Evolutionary conservation across 92 coral and sea anemone species (phyloP).

Genomic region (Siderastrea siderea): DNA sequence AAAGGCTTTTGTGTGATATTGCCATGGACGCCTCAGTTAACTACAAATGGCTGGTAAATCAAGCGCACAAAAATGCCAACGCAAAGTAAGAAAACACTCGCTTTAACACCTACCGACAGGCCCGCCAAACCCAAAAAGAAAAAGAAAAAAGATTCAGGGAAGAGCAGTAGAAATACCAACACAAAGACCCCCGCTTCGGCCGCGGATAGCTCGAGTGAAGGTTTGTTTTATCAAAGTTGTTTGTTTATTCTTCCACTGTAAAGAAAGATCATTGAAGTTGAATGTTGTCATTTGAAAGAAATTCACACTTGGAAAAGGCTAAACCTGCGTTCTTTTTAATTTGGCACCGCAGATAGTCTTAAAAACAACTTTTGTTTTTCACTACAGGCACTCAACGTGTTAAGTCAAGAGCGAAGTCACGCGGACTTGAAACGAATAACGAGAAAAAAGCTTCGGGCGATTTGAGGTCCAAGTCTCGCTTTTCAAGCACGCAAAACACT

Average conservation of each 20-base stretch:
- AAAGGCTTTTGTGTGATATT: slow-evolving; percentile 46
- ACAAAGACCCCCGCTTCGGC: slow-evolving; percentile 62
- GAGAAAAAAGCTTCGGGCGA: neutral
- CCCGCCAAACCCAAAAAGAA: slow-evolving; percentile 77
- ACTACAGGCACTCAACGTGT: slow-evolving; percentile 7
- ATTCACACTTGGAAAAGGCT: neutral
- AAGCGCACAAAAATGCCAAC: slow-evolving; percentile 71
- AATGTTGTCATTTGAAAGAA: slow-evolving; percentile 32
- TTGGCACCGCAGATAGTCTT: neutral
- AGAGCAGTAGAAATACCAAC: slow-evolving; percentile 11
- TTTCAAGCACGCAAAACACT: slow-evolving; percentile 26
- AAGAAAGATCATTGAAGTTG: slow-evolving; percentile 15
- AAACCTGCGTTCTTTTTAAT: neutral
- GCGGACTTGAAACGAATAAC: neutral
- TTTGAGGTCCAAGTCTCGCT: slow-evolving; percentile 15
- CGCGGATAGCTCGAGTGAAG: slow-evolving; percentile 82
- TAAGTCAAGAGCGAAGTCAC: slow-evolving; percentile 32
- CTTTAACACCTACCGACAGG: slow-evolving; percentile 69
- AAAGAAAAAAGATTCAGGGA: slow-evolving; percentile 70
- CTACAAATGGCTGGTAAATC: slow-evolving; percentile 33
- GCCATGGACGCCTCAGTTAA: slow-evolving; percentile 76
- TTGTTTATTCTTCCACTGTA: slow-evolving; percentile 30
- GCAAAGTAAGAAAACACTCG: slow-evolving; percentile 70
- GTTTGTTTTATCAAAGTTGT: slow-evolving; percentile 57
- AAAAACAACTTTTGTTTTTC: neutral